Base-by-base conservation (phyloP, 37 sponge, comb jelly and placozoan species). In the Bolinopsis microptera region DNA sequence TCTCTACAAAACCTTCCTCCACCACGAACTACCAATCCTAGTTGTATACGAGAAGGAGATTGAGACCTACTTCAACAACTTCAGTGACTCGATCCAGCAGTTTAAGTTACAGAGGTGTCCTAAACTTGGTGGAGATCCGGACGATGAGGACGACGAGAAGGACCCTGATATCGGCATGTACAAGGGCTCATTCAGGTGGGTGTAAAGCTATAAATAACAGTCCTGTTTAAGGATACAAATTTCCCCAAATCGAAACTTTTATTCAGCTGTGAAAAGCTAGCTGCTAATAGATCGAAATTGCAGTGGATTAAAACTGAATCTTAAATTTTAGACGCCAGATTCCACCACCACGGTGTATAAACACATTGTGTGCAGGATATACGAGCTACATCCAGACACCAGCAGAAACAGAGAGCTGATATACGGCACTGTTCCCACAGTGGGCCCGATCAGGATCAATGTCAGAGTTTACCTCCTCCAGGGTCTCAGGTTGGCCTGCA, bases 11-110 rank as follows among this genome's bases (percentile, higher is more conserved):
- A 72, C 75, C 75, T 72, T 72, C 75, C 75, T 72, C 18, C 75
- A 72, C 75, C 75, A 72, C 31, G 75, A 72, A 28, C 75, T 72
- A 21, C 75, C 75, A 5, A 21, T 72, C 26, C 26, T 72, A 30
- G 75, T 72, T n/a, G 75, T 72, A 2, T 72, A 72, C 75, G 75
- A 72, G 31, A 28, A 72, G 75, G 75, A 72, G 31, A 72, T 72
- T 28, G 75, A 72, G 75, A 72, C 26, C n/a, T 72, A 30, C 75
- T 72, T 72, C 75, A 72, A 72, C 75, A 72, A 72, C 75, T 72
- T 72, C 75, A 72, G 75, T 21, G 75, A 72, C 31, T n/a, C 75
- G 5, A 72, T 72, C 75, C 75, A 72, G 75, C 75, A 72, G 75
- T 72, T 72, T 21, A 28, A 30, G 75, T 72, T 72, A 28, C 75